Evolutionary conservation across 1,140 invertebrate species (phyloP).

Genomic region (Philopotamus ludificatus): DNA sequence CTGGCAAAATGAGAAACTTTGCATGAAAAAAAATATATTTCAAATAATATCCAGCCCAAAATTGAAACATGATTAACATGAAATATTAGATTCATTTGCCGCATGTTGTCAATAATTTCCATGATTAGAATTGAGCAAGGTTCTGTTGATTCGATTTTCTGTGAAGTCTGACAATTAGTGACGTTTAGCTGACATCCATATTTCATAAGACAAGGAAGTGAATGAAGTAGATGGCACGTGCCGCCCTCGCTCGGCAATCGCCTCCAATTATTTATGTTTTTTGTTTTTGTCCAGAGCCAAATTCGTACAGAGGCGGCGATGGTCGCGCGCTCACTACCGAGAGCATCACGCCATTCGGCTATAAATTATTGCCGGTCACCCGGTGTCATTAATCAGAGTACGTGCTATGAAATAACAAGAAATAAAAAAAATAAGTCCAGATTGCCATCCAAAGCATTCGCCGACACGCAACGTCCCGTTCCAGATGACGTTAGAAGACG

Average conservation of each 20-base stretch:
- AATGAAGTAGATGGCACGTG: neutral
- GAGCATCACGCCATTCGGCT: slow-evolving; percentile 22
- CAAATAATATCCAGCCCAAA: no score
- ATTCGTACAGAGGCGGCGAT: slow-evolving; percentile 7
- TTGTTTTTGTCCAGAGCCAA: neutral
- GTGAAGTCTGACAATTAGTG: no score
- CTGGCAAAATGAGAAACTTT: no score
- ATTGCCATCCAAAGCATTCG: neutral
- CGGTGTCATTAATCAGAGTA: slow-evolving; percentile 19
- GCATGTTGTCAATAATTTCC: no score
- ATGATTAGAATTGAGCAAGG: no score
- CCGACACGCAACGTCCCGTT: slow-evolving; percentile 14
- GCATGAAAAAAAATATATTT: no score
- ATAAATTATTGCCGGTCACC: slow-evolving; percentile 19
- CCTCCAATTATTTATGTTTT: slow-evolving; percentile 19
- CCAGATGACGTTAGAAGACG: neutral
- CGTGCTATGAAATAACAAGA: slow-evolving; percentile 12
- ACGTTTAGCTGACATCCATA: no score
- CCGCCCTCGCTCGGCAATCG: slow-evolving; percentile 11
- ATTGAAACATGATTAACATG: no score
- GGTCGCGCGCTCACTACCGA: slow-evolving; percentile 14
- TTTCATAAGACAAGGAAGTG: no score
- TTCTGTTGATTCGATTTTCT: no score
- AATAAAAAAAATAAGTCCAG: slow-evolving; percentile 12
- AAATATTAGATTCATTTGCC: no score